A percentile compares a stretch with the other conserved stretches of the same genome.
Conservation (phyloP, 2,888 invertebrate genomes). For the Odontomyia ornata region DNA sequence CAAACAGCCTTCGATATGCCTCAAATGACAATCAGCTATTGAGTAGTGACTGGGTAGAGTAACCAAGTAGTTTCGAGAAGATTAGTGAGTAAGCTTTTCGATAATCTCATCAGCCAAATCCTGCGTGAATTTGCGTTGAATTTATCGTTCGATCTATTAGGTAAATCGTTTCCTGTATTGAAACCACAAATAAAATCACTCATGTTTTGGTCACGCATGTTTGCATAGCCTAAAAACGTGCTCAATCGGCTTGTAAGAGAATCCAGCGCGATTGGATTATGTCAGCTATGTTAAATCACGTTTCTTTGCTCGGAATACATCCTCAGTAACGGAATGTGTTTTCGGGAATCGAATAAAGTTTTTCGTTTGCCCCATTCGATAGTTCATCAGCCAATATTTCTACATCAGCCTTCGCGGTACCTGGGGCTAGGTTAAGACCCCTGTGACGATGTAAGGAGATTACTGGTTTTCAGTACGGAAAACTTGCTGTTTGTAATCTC, state of each 20-base stretch:
- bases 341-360: constrained; percentile 91
- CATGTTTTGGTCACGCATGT: constrained; percentile 73
- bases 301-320: constrained; percentile 86
- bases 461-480: constrained; percentile 80
- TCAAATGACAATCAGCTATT: constrained; percentile 74
- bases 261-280: constrained; percentile 87
- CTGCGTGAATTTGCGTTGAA: constrained; percentile 82
- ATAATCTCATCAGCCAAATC: constrained; percentile 79
- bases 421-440: constrained; percentile 76
- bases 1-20: constrained; percentile 76
- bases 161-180: constrained; percentile 83
- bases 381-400: constrained; percentile 77
- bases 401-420: constrained; percentile 80
- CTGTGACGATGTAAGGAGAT: constrained; percentile 90
- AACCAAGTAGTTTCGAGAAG: constrained; percentile 82
- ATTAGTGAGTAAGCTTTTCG: constrained; percentile 73
- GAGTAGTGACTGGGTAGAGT: constrained; percentile 77
- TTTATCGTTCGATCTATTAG: constrained; percentile 78
- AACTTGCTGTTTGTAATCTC: constrained; percentile 90
- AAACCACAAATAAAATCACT: constrained; percentile 83
- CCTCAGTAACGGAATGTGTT: constrained; percentile 90
- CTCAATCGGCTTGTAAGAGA: constrained; percentile 78
- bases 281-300: constrained; percentile 84
- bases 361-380: constrained; percentile 89
- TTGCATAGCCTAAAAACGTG: constrained; percentile 77